phyloP scores from a whole-genome alignment of 2,797 vertebrate species.

The Tokudaia tokunoshimensis region DNA sequence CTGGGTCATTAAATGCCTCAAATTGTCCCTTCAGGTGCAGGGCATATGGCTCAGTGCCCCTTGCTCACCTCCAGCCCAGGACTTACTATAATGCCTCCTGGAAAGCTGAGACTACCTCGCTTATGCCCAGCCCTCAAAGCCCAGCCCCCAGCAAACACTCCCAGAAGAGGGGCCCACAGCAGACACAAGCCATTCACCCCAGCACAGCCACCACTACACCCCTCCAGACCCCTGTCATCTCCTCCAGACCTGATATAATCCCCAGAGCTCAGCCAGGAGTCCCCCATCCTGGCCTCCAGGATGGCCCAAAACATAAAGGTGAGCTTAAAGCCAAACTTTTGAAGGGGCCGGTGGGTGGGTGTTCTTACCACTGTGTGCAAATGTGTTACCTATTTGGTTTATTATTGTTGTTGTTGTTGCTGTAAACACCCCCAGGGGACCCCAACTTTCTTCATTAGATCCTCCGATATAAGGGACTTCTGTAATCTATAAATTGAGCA shows the following conservation, averaged over 20 bases:
- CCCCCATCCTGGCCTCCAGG: background rate
- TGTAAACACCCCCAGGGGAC: background rate
- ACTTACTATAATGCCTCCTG: slow-evolving; percentile 85
- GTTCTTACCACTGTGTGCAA: background rate
- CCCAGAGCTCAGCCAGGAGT: background rate
- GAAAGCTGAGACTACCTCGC: background rate
- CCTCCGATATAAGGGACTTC: background rate
- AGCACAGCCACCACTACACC: background rate
- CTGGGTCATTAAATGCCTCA: background rate
- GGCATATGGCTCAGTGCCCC: slow-evolving; percentile 84
- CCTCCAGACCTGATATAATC: background rate
- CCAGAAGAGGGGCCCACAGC: background rate
- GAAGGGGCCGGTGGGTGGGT: background rate
- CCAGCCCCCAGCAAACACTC: background rate
- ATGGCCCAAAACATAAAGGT: slow-evolving; percentile 57
- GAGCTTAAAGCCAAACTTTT: background rate
- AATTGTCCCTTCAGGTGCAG: slow-evolving; percentile 89
- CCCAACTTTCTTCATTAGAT: background rate
- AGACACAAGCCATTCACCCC: fast-evolving
- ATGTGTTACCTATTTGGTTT: background rate
- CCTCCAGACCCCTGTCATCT: background rate
- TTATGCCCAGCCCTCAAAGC: slow-evolving; percentile 1
- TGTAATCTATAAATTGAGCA: background rate
- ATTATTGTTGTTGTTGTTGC: background rate
- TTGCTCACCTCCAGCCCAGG: slow-evolving; percentile 90